Base-by-base conservation (phyloP, 1,140 invertebrate species). In the Saxidomus purpurata region DNA sequence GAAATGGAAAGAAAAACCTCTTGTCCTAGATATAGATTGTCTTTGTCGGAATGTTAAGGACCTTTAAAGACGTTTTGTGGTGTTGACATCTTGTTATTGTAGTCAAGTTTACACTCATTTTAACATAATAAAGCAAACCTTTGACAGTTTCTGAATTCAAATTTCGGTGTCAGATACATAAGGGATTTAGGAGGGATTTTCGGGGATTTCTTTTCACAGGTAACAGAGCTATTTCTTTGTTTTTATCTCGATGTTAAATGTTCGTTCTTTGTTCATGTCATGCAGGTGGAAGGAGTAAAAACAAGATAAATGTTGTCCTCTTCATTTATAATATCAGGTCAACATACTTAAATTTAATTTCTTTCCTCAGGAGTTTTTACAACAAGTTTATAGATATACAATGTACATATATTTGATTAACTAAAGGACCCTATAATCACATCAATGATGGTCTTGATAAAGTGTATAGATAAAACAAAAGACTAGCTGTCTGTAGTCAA, bases 151-250 rank as follows among this genome's bases (percentile, higher is more conserved):
- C 8, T 77, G 40, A 77, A 77, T 77, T 77, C 49, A 77, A 8
- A 28, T 77, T 77, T n/a, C 2, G 17, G 22, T 77, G 17, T 77
- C 9, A 31, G 74, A 77, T 31, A 43, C 47, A 52, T 28, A 28
- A 2, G 6, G 74, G 74, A 77, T 77, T 77, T 77, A 77, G 2
- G 2, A 49, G 40, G n/a, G 40, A 52, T 49, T 77, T 17, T 28
- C 25, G 47, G 4, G n/a, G 34, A 28, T 77, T 25, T 28, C 2
- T 0, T 13, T 8, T 52, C 25, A 49, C 40, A 77, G 74, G 74
- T 77, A 77, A 77, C 74, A 25, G 74, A 77, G 40, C 74, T 49
- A 71, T 77, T 77, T 77, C 74, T 77, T 77, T 49, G 74, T 77
- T 49, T 77, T 28, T 11, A 9, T 59, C 8, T 22, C 52, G 52